phyloP scores from a whole-genome alignment of 2,797 vertebrate species.

The Cygnus olor region DNA sequence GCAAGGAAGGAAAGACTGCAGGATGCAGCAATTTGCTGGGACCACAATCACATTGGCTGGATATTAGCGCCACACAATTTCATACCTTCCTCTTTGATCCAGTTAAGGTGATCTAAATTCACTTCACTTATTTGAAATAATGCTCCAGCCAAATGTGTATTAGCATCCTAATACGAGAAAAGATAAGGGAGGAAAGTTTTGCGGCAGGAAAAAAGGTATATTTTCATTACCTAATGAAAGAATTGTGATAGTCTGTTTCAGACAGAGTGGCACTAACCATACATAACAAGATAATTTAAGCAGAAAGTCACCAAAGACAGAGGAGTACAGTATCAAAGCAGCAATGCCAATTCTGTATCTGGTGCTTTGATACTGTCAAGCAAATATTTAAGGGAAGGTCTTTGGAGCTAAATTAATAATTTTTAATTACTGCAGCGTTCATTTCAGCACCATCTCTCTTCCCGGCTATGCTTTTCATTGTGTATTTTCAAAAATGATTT shows the following conservation, averaged over 20 bases:
- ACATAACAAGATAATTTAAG: neutral
- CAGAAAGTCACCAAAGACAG: neutral
- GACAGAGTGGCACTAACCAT: neutral
- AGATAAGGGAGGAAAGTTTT: neutral
- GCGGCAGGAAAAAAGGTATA: neutral
- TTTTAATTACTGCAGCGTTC: neutral
- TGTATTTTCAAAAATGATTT: constrained; percentile 2
- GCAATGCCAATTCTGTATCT: neutral
- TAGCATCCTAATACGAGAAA: neutral
- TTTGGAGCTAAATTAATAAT: neutral
- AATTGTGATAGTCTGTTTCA: neutral
- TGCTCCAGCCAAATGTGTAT: neutral
- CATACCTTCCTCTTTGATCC: neutral
- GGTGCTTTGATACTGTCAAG: neutral
- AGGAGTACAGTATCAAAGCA: neutral
- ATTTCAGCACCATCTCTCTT: neutral
- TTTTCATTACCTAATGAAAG: neutral
- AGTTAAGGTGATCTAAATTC: neutral
- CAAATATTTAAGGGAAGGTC: neutral
- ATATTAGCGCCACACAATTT: neutral
- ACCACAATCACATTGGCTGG: neutral
- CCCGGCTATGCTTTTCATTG: neutral
- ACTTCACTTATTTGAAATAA: neutral
- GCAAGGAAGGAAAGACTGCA: neutral
- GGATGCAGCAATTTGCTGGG: neutral